Base-by-base conservation (phyloP, 2,797 vertebrate genomes). In the Acrocephalus scirpaceus region DNA sequence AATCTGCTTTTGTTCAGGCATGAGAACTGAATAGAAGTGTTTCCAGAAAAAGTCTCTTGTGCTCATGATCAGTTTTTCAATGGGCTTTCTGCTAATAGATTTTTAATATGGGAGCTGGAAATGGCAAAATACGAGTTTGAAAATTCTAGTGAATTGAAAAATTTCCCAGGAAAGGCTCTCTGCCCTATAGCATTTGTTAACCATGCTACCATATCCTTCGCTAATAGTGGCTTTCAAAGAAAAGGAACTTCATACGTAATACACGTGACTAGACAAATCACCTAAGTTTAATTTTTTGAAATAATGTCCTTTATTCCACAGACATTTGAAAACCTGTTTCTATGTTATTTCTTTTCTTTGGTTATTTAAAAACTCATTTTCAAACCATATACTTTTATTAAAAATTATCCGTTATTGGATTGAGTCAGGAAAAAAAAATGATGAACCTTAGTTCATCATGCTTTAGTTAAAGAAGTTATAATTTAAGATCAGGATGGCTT, bases 1-100 rank as follows among this genome's bases (percentile, higher is more conserved):
- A 96, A 87, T 97, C 95, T 95, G 80, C 97, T 97, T 97, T 98
- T 98, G 97, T 98, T 93, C 78, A 69, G 88, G 51, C 92, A 93
- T 95, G 93, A 97, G 97, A 95, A 97, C 84, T 93, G 88, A 97
- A 97, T 95, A 92, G 96, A 94, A 97, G 67, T 96, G 96, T 96
- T 97, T 95, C 93, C 80, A 97, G 93, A 94, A 96, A 84, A 97
- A 92, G 92, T 96, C 86, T 88, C 86, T 96, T 94, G 95, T 95
- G 90, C 88, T 94, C 93, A 80, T 58, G 85, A 80, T 83, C 91
- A 90, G 90, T 66, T 84, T 96, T 93, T 95, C 91, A 96, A 93
- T 76, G 95, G 89, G 44, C 38, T 91, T 83, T 95, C 85, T 96
- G 64, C 94, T 97, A 97, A 97, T 96, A 94, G 94, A 94, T 96